Evolutionary conservation across 2,797 vertebrate species (phyloP).

Genomic region (Phoeniculus purpureus): DNA sequence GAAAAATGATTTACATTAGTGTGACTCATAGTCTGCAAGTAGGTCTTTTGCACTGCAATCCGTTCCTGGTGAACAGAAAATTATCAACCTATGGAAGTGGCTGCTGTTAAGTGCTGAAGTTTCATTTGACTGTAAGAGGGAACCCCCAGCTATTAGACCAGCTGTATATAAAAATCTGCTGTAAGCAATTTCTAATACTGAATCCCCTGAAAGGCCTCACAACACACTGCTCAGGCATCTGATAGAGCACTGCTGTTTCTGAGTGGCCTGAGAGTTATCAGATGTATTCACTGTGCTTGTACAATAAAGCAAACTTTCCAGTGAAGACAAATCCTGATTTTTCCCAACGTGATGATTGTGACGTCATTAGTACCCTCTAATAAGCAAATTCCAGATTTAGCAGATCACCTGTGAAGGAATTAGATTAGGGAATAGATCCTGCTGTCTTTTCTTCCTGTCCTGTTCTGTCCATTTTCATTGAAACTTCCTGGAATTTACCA

Average conservation of each 20-base stretch:
- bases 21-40: neutral
- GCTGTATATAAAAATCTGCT: neutral
- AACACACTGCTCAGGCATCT: neutral
- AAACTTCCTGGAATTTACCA: neutral
- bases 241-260: neutral
- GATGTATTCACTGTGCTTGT: neutral
- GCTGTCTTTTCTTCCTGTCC: neutral
- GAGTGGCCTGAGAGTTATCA: neutral
- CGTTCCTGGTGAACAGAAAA: neutral
- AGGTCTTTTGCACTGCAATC: neutral
- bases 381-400: neutral
- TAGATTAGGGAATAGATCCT: neutral
- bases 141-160: neutral
- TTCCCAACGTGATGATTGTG: neutral
- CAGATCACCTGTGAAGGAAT: neutral
- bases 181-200: neutral
- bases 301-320: neutral
- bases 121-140: neutral
- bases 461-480: neutral
- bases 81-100: neutral
- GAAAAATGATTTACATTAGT: neutral
- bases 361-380: neutral
- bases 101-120: neutral
- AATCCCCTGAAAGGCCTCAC: neutral
- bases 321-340: neutral